Evolutionary conservation across 2,113 vertebrate genomes (phyloP).

Genomic region (Acrocephalus kingi): DNA sequence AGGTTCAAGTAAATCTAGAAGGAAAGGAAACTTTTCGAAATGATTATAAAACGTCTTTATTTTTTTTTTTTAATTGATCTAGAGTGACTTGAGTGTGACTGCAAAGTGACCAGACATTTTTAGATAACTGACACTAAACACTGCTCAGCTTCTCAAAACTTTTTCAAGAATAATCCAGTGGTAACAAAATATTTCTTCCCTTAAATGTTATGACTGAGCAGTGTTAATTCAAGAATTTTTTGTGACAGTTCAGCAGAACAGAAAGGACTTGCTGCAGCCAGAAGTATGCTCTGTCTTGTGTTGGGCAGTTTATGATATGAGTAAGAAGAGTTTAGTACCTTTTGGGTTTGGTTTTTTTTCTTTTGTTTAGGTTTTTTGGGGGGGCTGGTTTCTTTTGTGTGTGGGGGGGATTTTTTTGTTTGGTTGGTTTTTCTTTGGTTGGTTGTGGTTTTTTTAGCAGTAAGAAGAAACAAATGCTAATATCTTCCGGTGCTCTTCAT

Average conservation of each 20-base stretch:
- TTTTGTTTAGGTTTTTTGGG: background rate
- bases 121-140: background rate
- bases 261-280: background rate
- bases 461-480: background rate
- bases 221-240: background rate
- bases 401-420: background rate
- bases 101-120: background rate
- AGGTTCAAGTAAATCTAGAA: background rate
- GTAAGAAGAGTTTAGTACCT: background rate
- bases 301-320: background rate
- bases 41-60: background rate
- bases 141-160: background rate
- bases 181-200: background rate
- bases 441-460: background rate
- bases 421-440: background rate
- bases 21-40: background rate
- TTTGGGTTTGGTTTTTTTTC: background rate
- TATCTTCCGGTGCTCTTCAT: background rate
- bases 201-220: background rate
- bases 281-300: background rate
- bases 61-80: background rate
- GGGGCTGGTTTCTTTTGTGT: no score
- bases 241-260: background rate
- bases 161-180: background rate
- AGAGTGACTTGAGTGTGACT: background rate